Evolutionary conservation across 2,797 vertebrate species (phyloP), one percentile per base, ranked within the genome.

Genomic region (Gymnocypris eckloni): DNA sequence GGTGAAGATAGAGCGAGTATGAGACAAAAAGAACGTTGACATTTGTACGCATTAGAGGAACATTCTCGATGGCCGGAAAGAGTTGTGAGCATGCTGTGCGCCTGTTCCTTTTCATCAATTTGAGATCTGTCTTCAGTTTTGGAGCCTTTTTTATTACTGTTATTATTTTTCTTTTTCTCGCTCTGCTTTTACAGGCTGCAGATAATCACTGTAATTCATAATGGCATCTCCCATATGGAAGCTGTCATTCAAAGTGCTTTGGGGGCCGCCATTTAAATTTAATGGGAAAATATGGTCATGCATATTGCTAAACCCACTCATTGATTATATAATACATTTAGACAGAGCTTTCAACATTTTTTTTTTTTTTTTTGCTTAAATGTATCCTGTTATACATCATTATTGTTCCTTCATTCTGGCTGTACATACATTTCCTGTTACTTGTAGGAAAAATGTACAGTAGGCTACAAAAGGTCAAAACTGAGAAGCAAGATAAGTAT

Each of bases 11-110:
- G 86, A 91, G 87, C 81, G 87, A 67, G 67, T 6, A 28, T 73
- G 79, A 28, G 79, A 86, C 79, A 82, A 86, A 88, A 73, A 67
- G 81, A 80, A 90, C 39, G 52, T 45, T 89, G 86, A 89, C 87
- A 92, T 93, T 90, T 89, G 81, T 91, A 84, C 80, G 86, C 80
- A 87, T 89, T 88, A 88, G 78, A 88, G 77, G 76, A 88, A 88
- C 89, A 84, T 89, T 89, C 69, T 83, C 37, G 37, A 79, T 69
- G 77, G 70, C 81, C 69, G 22, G 64, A 79, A 79, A 83, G 66
- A 87, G 75, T 71, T 4, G 18, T 52, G 52, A 59, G 33, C 48
- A 25, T 73, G 54, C 52, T 39, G 67, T 59, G 22, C 4, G 5
- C 22, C 67, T 52, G 45, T 66, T 86, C 33, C 56, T 79, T 86